phyloP scores from a whole-genome alignment of 2,797 vertebrate genomes.

The Scleropages formosus region DNA sequence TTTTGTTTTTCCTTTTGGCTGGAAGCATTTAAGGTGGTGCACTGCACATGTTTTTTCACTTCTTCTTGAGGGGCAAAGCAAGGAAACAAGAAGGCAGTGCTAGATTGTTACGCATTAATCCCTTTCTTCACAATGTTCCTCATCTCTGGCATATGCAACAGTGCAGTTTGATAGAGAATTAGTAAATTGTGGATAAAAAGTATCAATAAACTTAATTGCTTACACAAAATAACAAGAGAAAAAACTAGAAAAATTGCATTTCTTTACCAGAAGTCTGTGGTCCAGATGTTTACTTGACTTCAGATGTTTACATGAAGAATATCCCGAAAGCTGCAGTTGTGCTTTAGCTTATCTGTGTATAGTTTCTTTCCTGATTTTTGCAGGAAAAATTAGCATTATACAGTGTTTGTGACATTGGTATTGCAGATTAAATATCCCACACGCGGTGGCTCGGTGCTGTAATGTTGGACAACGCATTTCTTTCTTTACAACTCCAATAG shows the following conservation, averaged over 20 bases:
- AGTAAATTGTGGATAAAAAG: background rate
- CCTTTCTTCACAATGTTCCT: background rate
- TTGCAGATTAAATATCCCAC: too few relatives aligned
- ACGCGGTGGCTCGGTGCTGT: too few relatives aligned
- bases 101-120: background rate
- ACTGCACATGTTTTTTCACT: background rate
- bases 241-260: background rate
- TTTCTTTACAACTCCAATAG: background rate
- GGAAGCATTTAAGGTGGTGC: background rate
- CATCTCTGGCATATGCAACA: background rate
- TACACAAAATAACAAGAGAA: background rate
- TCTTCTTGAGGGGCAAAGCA: background rate
- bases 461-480: background rate
- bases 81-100: background rate
- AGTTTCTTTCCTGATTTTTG: background rate
- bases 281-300: conserved; percentile 20
- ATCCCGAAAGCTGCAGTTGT: background rate
- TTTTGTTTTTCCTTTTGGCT: background rate
- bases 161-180: background rate
- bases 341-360: background rate
- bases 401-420: too few relatives aligned
- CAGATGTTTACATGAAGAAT: background rate
- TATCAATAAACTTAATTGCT: background rate
- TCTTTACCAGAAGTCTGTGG: background rate
- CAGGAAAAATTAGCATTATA: too few relatives aligned